A percentile compares a stretch with the other conserved stretches of the same genome.
These are phyloP conservation scores for Meandrusa payeni DNA, from an alignment of 2,888 invertebrate species.

Conservation along the genomic window DNA sequence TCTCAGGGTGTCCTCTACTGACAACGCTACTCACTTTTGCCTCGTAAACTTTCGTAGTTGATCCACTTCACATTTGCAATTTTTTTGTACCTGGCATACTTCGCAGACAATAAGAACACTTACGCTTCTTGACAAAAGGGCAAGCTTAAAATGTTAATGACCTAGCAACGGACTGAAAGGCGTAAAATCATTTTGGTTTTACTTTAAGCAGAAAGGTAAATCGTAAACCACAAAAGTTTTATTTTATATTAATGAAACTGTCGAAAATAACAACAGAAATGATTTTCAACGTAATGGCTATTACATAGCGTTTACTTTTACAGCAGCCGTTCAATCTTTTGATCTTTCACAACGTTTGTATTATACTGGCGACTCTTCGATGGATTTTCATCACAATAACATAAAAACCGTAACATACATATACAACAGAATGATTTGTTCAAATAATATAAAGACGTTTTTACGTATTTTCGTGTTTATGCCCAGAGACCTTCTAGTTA, in stretches of 20 bases:
- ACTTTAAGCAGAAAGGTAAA: not conserved
- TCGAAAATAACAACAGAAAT: not conserved
- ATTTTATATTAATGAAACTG: slow-evolving; percentile 4
- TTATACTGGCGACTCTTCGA: not conserved
- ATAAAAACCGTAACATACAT: too few relatives aligned
- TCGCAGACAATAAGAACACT: not conserved
- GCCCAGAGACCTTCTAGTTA: too few relatives aligned
- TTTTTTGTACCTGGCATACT: not conserved
- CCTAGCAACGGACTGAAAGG: not conserved
- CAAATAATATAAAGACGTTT: too few relatives aligned
- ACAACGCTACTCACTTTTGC: too few relatives aligned
- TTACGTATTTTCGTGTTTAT: too few relatives aligned
- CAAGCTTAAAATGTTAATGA: slow-evolving; percentile 1
- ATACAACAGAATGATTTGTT: too few relatives aligned
- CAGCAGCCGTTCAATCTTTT: slow-evolving; percentile 5
- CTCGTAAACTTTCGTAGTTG: too few relatives aligned
- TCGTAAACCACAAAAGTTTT: slow-evolving; percentile 2
- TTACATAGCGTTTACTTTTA: not conserved
- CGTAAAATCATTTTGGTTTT: not conserved
- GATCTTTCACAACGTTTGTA: not conserved
- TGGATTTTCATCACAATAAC: too few relatives aligned
- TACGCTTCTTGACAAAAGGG: not conserved
- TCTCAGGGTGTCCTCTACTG: too few relatives aligned
- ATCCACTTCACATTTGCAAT: not conserved
- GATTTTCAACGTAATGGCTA: slow-evolving; percentile 4